Percentiles rank a stretch among this genome's conserved stretches.
Conservation (phyloP, 2,888 invertebrate genomes). For the Luffia ferchaultella region DNA sequence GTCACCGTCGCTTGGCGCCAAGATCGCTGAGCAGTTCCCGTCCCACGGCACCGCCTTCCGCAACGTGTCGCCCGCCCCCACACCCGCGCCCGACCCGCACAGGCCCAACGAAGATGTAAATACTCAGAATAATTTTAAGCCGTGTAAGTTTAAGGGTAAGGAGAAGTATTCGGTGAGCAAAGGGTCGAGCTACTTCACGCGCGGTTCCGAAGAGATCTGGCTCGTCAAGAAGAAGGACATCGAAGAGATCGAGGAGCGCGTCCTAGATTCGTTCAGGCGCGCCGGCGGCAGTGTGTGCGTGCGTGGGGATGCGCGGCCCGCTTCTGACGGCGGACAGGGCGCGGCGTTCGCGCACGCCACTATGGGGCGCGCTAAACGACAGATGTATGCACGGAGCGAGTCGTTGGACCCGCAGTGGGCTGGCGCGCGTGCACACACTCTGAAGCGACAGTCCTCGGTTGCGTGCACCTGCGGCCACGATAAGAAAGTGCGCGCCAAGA, state of each 20-base stretch:
- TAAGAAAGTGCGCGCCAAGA: slow-evolving; percentile 43
- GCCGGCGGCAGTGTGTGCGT: slow-evolving; percentile 39
- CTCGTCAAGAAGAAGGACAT: slow-evolving; percentile 61
- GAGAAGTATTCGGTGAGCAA: slow-evolving; percentile 36
- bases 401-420: slow-evolving; percentile 49
- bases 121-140: slow-evolving; percentile 40
- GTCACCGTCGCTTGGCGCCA: slow-evolving; percentile 50
- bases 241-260: slow-evolving; percentile 55
- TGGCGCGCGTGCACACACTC: slow-evolving; percentile 39
- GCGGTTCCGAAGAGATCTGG: slow-evolving; percentile 59
- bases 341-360: slow-evolving; percentile 35
- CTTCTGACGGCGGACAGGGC: slow-evolving; percentile 38
- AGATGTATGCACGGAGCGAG: slow-evolving; percentile 46
- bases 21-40: slow-evolving; percentile 48
- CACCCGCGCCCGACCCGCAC: slow-evolving; percentile 33
- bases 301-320: slow-evolving; percentile 31
- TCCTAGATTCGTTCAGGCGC: slow-evolving; percentile 49
- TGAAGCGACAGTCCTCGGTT: slow-evolving; percentile 50
- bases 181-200: slow-evolving; percentile 53
- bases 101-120: slow-evolving; percentile 37
- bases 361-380: slow-evolving; percentile 34
- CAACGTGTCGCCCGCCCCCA: slow-evolving; percentile 47
- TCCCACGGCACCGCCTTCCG: slow-evolving; percentile 57
- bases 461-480: slow-evolving; percentile 58
- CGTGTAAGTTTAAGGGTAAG: slow-evolving; percentile 39